Conservation (phyloP, 2,113 vertebrate genomes). For the Ageneiosus marmoratus region DNA sequence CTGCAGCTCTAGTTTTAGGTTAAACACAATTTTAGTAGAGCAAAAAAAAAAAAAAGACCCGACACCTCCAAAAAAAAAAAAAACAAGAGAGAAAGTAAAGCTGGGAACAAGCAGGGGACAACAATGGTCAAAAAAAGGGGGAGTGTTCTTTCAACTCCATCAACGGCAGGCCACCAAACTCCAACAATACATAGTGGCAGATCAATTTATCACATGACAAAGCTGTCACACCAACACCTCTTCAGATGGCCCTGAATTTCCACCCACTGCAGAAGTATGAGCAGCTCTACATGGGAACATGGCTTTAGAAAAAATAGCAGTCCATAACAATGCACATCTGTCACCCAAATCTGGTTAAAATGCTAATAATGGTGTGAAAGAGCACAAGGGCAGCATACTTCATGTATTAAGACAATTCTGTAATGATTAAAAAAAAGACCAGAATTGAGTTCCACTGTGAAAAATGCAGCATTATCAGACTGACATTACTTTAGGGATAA, state of each 20-base stretch:
- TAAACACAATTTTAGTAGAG: neutral
- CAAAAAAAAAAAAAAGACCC: neutral
- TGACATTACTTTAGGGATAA: neutral
- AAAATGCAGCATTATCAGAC: too few relatives aligned
- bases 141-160: neutral
- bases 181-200: constrained; percentile 42
- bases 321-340: neutral
- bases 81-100: neutral
- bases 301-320: neutral
- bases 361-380: neutral
- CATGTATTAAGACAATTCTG: neutral
- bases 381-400: neutral
- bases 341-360: neutral
- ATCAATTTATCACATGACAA: constrained; percentile 40
- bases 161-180: neutral
- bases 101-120: neutral
- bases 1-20: neutral
- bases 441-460: neutral
- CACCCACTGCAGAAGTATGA: neutral
- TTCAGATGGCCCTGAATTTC: neutral
- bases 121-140: constrained; percentile 5
- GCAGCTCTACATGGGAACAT: neutral
- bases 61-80: too few relatives aligned
- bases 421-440: neutral
- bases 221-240: neutral